A percentile compares a stretch with the other conserved stretches of the same genome.
Conservation (phyloP, 1,140 invertebrate genomes). For the Nasonia vitripennis region DNA sequence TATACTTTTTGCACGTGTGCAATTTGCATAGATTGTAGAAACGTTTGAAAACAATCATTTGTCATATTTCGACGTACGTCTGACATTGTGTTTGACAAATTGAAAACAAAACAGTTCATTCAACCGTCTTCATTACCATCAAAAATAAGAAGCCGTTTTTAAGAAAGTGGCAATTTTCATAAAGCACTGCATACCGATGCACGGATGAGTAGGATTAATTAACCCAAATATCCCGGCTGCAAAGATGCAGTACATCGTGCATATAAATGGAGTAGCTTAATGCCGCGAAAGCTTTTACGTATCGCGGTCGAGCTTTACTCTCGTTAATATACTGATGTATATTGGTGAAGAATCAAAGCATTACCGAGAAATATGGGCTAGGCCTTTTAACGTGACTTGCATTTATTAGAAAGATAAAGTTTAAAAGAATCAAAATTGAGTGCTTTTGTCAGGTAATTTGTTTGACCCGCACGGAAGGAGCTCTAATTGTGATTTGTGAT, state of each 20-base stretch:
- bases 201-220: constrained; percentile 10
- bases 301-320: neutral
- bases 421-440: constrained; percentile 28
- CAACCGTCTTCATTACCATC: neutral
- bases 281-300: neutral
- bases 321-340: neutral
- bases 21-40: neutral
- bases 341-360: constrained; percentile 26
- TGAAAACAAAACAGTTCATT: neutral
- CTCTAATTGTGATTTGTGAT: constrained; percentile 22
- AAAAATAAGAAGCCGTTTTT: neutral
- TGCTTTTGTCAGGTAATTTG: neutral
- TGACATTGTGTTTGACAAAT: neutral
- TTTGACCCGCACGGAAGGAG: neutral
- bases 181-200: neutral
- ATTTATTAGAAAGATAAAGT: constrained; percentile 32
- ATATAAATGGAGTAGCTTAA: constrained; percentile 20
- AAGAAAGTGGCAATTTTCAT: neutral
- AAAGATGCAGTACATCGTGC: neutral
- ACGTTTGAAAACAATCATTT: neutral
- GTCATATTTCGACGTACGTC: neutral
- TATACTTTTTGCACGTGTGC: neutral
- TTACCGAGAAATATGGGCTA: constrained; percentile 30
- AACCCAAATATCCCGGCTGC: constrained; percentile 11
- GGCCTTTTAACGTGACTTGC: constrained; percentile 35